Base-by-base conservation (phyloP, 2,888 invertebrate genomes). In the Hypolimnas misippus region DNA sequence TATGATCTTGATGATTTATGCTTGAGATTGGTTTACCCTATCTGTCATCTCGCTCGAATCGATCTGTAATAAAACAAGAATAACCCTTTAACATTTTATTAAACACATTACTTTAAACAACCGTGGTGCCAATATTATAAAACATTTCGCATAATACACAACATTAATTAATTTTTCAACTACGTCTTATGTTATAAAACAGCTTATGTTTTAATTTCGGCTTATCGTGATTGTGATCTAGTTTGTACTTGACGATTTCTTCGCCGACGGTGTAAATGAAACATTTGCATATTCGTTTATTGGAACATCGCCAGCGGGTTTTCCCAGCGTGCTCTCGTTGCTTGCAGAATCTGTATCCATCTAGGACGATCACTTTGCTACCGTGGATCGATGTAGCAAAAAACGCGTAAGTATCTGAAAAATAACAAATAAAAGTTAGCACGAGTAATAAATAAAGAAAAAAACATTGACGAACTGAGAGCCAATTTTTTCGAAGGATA, bases 231-330 rank as follows among this genome's bases (percentile, higher is more conserved):
- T 64, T 74, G 46, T 76, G 77, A 2, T 29, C 33, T 5, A 71
- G 68, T 0, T 71, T 69, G 8, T 40, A 65, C 4, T 66, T 62
- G 3, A 76, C 50, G 8, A 77, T 63, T 4, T 56, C 14, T 4
- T 66, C 55, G 0, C 73, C 68, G 0, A 71, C 5, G 0, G 76
- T 77, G 50, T 70, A 69, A 6, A 77, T 56, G 1, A 67, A 64
- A 1, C 80, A 78, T n/a, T 60, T 68, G 57, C 81, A 83, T 5
- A 67, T 69, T 14, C 62, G 70, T 25, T 74, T 69, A 0, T 73
- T 66, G 0, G 69, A 71, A 42, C 79, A 81, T 7, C 58, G 53
- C 80, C 81, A 82, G 0, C 77, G 62, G 0, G 69, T 54, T 72
- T 78, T 6, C 7, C 14, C 1, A 21, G 38, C 6, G 33, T 49